These are phyloP conservation scores for Chrysodeixis includens DNA, from an alignment of 2,888 invertebrate genomes.

Conservation along the genomic window DNA sequence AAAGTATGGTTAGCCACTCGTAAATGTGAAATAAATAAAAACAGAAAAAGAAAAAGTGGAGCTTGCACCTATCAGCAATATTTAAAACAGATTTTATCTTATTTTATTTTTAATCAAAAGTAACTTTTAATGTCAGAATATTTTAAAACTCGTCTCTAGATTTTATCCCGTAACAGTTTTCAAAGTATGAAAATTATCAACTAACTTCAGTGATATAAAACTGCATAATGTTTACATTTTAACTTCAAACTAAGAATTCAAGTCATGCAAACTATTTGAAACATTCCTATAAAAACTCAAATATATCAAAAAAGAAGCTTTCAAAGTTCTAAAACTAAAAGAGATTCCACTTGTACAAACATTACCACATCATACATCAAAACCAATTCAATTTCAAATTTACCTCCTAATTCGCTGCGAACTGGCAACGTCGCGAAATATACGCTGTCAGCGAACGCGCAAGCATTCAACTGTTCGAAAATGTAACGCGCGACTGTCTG, in stretches of 20 bases:
- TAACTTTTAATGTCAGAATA: too few relatives aligned
- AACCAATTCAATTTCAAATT: constrained; percentile 67
- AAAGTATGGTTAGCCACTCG: too few relatives aligned
- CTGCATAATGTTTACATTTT: neutral
- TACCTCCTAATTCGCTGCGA: constrained; percentile 81
- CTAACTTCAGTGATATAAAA: neutral
- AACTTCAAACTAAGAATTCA: neutral
- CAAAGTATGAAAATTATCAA: neutral
- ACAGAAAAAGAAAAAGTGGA: too few relatives aligned
- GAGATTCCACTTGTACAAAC: constrained; percentile 40
- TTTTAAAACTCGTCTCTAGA: neutral
- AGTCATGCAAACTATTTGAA: constrained; percentile 3
- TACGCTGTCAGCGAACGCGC: constrained; percentile 80
- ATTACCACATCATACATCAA: constrained; percentile 56
- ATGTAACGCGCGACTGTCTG: constrained; percentile 81
- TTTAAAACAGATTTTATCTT: too few relatives aligned
- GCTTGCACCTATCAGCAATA: too few relatives aligned
- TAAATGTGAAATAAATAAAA: too few relatives aligned
- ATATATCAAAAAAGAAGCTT: neutral
- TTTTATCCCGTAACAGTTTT: neutral
- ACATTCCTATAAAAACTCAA: neutral
- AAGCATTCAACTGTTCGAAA: constrained; percentile 87
- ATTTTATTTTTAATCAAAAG: too few relatives aligned
- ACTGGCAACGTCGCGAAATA: constrained; percentile 80
- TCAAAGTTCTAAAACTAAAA: constrained; percentile 16